Percentiles rank a stretch among this genome's conserved stretches.
Evolutionary conservation across 2,888 invertebrate species (phyloP).

Genomic region (Teleiodes luculella): DNA sequence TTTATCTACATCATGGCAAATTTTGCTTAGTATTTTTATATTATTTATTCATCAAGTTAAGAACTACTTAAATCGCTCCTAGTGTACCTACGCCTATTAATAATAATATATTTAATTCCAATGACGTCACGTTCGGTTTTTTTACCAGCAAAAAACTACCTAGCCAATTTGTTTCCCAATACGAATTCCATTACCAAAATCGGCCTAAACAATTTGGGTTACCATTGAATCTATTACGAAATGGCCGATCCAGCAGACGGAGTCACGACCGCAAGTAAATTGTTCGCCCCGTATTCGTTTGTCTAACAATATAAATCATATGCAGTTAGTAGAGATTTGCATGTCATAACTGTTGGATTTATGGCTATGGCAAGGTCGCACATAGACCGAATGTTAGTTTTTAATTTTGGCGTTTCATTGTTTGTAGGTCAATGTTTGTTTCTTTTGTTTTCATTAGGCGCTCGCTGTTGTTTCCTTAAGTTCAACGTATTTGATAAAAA

Average conservation of each 20-base stretch:
- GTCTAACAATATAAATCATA: slow-evolving; percentile 54
- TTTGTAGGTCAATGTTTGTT: slow-evolving; percentile 2
- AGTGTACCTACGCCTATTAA: too few species aligned
- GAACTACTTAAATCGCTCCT: neutral
- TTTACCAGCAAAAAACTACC: slow-evolving; percentile 2
- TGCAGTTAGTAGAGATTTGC: slow-evolving; percentile 66
- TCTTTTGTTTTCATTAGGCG: neutral
- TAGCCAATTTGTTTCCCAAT: slow-evolving; percentile 24
- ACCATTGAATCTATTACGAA: slow-evolving; percentile 35
- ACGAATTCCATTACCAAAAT: slow-evolving; percentile 52
- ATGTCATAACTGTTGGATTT: slow-evolving; percentile 64
- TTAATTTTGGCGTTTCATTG: slow-evolving; percentile 20
- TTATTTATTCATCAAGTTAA: too few species aligned
- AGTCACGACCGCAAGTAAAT: slow-evolving; percentile 41
- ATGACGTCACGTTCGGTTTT: neutral
- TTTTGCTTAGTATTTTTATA: too few species aligned
- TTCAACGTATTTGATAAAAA: neutral
- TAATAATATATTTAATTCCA: neutral
- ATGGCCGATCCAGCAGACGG: slow-evolving; percentile 28
- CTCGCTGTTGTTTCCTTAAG: neutral
- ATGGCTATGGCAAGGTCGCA: slow-evolving; percentile 59
- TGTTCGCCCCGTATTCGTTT: slow-evolving; percentile 34
- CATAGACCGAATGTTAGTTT: slow-evolving; percentile 30
- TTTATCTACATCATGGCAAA: too few species aligned
- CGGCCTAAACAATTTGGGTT: slow-evolving; percentile 45